Percentiles rank a stretch among this genome's conserved stretches.
These are phyloP conservation scores for Rhyacichthys aspro DNA, from an alignment of 2,797 vertebrate species.

Conservation along the genomic window DNA sequence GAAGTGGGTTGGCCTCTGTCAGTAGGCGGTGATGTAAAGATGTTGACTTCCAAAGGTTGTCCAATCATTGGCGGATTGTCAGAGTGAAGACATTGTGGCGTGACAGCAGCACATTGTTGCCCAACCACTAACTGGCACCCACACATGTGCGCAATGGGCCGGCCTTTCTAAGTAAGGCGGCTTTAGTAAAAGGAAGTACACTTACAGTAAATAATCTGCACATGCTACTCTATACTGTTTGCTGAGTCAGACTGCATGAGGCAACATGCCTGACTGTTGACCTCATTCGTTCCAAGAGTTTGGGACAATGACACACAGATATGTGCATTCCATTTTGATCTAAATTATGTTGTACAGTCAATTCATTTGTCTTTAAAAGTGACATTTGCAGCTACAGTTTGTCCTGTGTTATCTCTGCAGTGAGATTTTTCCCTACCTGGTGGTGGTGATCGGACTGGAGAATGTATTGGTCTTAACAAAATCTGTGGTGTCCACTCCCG, in stretches of 20 bases:
- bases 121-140: conserved; percentile 39
- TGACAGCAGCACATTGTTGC: conserved; percentile 40
- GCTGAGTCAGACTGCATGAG: conserved; percentile 13
- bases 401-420: conserved; percentile 67
- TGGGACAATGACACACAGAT: no score
- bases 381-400: background rate
- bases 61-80: conserved; percentile 55
- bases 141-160: conserved; percentile 11
- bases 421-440: conserved; percentile 97
- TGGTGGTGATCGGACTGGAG: conserved; percentile 98
- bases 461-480: conserved; percentile 97
- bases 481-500: conserved; percentile 95
- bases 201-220: background rate
- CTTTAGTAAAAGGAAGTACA: conserved; percentile 10
- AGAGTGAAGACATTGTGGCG: conserved; percentile 52
- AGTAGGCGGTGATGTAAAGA: conserved; percentile 11
- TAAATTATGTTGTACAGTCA: no score
- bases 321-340: no score
- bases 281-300: background rate
- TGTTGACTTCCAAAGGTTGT: conserved; percentile 22
- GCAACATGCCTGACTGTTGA: background rate
- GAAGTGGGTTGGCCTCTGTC: background rate
- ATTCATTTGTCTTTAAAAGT: no score
- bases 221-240: background rate
- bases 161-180: conserved; percentile 9